These are phyloP conservation scores for Nannoperca australis DNA, from an alignment of 2,797 vertebrate species.

Conservation along the genomic window DNA sequence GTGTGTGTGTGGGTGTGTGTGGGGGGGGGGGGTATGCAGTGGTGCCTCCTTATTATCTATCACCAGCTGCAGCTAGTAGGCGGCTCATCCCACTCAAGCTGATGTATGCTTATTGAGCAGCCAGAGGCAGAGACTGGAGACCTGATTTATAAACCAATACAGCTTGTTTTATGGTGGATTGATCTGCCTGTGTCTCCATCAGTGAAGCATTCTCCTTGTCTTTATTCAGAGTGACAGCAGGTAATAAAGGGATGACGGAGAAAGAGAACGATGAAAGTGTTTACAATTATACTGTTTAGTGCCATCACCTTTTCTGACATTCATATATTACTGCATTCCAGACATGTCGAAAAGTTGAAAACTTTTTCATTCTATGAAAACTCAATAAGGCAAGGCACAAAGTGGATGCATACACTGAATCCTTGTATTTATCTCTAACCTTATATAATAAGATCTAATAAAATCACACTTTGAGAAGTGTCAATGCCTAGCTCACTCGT, in stretches of 20 bases:
- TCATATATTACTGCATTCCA: slow-evolving; percentile 37
- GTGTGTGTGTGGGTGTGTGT: too few species aligned
- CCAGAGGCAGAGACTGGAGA: slow-evolving; percentile 61
- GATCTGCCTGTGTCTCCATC: slow-evolving; percentile 72
- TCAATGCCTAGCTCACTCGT: neutral
- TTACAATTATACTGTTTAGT: slow-evolving; percentile 57
- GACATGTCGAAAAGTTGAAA: neutral
- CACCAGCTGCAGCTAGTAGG: slow-evolving; percentile 64
- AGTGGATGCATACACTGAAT: neutral
- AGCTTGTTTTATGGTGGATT: slow-evolving; percentile 76
- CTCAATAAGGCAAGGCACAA: neutral
- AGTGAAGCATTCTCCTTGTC: slow-evolving; percentile 61
- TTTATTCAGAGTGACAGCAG: slow-evolving; percentile 73
- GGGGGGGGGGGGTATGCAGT: neutral
- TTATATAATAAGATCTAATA: neutral
- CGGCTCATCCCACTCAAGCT: slow-evolving; percentile 72
- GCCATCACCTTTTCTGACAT: slow-evolving; percentile 51
- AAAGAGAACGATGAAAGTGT: slow-evolving; percentile 61
- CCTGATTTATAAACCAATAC: slow-evolving; percentile 79
- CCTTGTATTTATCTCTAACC: neutral
- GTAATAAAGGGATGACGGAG: slow-evolving; percentile 59
- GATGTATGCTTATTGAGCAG: slow-evolving; percentile 79
- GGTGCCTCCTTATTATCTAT: slow-evolving; percentile 58
- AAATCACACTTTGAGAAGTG: neutral
- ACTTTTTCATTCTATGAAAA: slow-evolving; percentile 3